These are phyloP conservation scores for Hartigia nigra DNA, from an alignment of 2,888 invertebrate species.

Conservation along the genomic window DNA sequence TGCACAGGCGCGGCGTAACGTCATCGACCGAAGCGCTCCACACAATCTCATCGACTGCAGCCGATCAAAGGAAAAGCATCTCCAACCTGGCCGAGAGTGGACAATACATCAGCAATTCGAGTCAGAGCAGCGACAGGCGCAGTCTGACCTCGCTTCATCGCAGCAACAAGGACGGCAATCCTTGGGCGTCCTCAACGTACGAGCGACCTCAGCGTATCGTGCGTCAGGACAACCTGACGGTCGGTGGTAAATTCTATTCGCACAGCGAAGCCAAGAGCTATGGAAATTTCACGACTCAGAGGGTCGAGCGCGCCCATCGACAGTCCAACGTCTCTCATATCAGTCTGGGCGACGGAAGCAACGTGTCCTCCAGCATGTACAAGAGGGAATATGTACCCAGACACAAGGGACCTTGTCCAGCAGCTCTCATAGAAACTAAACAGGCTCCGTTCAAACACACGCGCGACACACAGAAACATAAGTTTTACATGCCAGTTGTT, in stretches of 20 bases:
- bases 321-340: constrained; percentile 81
- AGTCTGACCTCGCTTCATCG: constrained; percentile 85
- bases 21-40: constrained; percentile 80
- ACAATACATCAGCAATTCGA: constrained; percentile 74
- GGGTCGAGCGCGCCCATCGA: constrained; percentile 72
- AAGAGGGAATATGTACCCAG: constrained; percentile 81
- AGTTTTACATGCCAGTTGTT: constrained; percentile 81
- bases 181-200: constrained; percentile 67
- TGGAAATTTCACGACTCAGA: constrained; percentile 74
- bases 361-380: constrained; percentile 75
- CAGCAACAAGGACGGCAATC: constrained; percentile 71
- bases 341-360: constrained; percentile 75
- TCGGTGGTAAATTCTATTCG: constrained; percentile 80
- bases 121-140: constrained; percentile 77
- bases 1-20: constrained; percentile 79
- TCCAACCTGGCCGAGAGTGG: constrained; percentile 82
- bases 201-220: constrained; percentile 75
- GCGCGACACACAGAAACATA: constrained; percentile 85
- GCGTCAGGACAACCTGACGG: constrained; percentile 75
- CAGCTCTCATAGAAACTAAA: constrained; percentile 79
- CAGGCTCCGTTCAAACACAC: constrained; percentile 86
- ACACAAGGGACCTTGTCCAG: constrained; percentile 82
- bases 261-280: constrained; percentile 79
- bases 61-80: constrained; percentile 84
- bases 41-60: constrained; percentile 77